Conservation (phyloP, 2,888 invertebrate species). For the Scrobipalpa atriplicella region DNA sequence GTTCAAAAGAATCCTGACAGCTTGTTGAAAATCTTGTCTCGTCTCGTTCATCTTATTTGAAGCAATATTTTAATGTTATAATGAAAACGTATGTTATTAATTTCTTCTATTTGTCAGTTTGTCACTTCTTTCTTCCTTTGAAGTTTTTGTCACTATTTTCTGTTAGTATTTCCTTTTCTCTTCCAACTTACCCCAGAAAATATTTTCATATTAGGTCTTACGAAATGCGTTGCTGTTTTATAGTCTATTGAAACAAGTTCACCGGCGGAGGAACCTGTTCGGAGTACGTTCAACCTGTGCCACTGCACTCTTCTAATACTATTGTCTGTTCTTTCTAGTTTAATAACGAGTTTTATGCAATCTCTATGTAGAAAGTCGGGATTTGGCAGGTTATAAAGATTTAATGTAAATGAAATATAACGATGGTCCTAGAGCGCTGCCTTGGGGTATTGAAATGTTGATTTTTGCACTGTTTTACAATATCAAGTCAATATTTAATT, state of each 20-base stretch:
- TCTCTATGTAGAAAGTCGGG: conserved; percentile 32
- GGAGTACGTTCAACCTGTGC: conserved; percentile 53
- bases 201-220: conserved; percentile 45
- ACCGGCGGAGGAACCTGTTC: conserved; percentile 57
- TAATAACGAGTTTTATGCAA: conserved; percentile 45
- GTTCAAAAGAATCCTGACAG: neutral
- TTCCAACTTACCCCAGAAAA: conserved; percentile 24
- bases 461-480: neutral
- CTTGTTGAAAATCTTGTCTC: too few relatives aligned
- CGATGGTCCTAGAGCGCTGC: neutral
- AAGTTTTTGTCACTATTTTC: neutral
- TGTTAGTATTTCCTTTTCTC: neutral
- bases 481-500: neutral
- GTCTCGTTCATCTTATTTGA: too few relatives aligned
- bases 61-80: too few relatives aligned
- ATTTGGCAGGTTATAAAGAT: conserved; percentile 11
- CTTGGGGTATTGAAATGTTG: neutral
- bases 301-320: conserved; percentile 48
- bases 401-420: conserved; percentile 1
- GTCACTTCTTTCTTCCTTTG: too few relatives aligned
- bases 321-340: conserved; percentile 47
- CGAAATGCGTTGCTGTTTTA: conserved; percentile 61
- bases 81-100: too few relatives aligned
- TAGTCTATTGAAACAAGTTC: conserved; percentile 61
- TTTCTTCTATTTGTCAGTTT: too few relatives aligned